Evolutionary conservation across 1,140 invertebrate species (phyloP).

Genomic region (Drosophila asahinai): DNA sequence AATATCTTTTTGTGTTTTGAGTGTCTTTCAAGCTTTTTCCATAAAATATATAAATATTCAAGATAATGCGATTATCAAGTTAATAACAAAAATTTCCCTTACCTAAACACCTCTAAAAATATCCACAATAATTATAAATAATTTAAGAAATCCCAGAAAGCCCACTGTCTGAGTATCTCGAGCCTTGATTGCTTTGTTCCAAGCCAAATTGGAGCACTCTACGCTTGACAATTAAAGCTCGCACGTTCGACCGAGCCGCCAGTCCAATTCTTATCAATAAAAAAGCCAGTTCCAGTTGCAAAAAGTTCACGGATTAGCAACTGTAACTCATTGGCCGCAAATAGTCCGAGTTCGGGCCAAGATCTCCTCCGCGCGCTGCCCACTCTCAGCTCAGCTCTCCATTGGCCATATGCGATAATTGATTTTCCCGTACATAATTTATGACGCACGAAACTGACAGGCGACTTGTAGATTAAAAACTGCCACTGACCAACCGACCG

Average conservation of each 20-base stretch:
- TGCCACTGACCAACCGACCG: conserved; percentile 60
- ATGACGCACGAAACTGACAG: conserved; percentile 81
- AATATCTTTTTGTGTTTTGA: too few relatives aligned
- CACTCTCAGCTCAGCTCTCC: conserved; percentile 23
- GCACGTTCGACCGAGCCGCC: conserved; percentile 25
- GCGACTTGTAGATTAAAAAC: conserved; percentile 72
- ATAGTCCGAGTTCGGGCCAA: conserved; percentile 34
- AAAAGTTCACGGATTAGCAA: conserved; percentile 74
- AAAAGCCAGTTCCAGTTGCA: conserved; percentile 54
- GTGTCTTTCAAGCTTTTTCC: too few relatives aligned
- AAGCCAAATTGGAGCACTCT: conserved; percentile 53
- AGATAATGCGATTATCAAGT: not conserved
- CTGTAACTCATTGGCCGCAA: conserved; percentile 21
- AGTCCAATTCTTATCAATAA: conserved; percentile 73
- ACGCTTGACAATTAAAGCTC: conserved; percentile 58
- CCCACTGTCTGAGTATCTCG: conserved; percentile 36
- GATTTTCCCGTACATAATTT: conserved; percentile 83
- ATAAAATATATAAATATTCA: not conserved
- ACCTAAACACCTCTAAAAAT: not conserved
- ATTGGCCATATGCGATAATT: conserved; percentile 75
- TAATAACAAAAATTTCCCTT: too few relatives aligned
- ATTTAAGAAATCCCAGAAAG: not conserved
- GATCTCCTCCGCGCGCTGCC: conserved; percentile 35
- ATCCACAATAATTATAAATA: not conserved
- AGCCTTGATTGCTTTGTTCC: conserved; percentile 43